phyloP scores from a whole-genome alignment of 2,113 vertebrate species.

The Anoplopoma fimbria region DNA sequence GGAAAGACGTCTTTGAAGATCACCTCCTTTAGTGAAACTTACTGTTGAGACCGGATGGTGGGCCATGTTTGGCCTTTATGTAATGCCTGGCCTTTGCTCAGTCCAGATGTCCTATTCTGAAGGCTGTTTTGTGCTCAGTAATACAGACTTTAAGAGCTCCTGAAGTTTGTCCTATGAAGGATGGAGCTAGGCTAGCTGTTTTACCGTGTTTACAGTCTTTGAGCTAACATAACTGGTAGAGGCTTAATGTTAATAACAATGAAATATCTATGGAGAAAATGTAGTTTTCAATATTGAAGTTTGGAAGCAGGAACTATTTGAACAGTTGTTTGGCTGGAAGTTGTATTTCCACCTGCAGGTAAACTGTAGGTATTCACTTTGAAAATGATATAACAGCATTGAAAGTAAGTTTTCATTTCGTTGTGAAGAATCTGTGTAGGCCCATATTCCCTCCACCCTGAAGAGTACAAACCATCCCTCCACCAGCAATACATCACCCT shows the following conservation, averaged over 20 bases:
- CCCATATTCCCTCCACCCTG: slow-evolving; percentile 1
- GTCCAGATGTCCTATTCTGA: not conserved
- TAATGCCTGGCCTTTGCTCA: not conserved
- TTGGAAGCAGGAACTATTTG: not conserved
- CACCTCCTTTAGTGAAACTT: not conserved
- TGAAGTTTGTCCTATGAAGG: not conserved
- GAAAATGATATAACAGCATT: not conserved
- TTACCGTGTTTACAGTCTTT: not conserved
- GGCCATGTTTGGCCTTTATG: not conserved
- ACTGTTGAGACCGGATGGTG: not conserved
- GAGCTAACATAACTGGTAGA: not conserved
- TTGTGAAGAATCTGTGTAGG: not conserved
- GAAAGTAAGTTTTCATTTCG: not conserved
- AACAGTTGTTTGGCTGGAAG: not conserved
- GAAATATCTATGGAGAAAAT: not conserved
- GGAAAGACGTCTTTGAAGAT: not conserved
- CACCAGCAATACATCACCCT: slow-evolving; percentile 48
- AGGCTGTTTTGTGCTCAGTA: not conserved
- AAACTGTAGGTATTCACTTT: not conserved
- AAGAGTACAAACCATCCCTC: slow-evolving; percentile 12
- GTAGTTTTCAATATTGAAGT: not conserved
- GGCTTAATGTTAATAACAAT: too few species aligned
- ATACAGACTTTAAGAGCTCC: not conserved
- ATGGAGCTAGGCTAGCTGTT: not conserved
- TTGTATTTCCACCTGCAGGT: not conserved